Evolutionary conservation across 2,113 vertebrate species (phyloP).

Genomic region (Cyprinodon brontotheroides): DNA sequence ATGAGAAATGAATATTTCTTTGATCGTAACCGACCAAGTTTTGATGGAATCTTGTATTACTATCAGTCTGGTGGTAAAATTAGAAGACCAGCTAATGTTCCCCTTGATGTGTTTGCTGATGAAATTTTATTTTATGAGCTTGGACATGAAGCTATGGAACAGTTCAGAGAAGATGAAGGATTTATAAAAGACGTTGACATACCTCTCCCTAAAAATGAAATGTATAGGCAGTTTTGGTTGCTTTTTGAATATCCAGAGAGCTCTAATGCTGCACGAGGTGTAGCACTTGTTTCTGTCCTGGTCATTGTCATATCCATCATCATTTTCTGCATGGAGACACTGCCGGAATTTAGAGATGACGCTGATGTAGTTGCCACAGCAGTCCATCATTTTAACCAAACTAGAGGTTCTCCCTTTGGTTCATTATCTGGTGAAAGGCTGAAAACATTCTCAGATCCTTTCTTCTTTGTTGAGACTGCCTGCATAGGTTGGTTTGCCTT

Average conservation of each 20-base stretch:
- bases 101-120: conserved; percentile 91
- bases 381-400: conserved; percentile 61
- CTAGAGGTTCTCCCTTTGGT: conserved; percentile 29
- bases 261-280: conserved; percentile 89
- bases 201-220: conserved; percentile 87
- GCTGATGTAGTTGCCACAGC: conserved; percentile 54
- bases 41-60: conserved; percentile 96
- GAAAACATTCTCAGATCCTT: conserved; percentile 89
- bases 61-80: conserved; percentile 96
- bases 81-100: conserved; percentile 91
- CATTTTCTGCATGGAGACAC: conserved; percentile 96
- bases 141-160: conserved; percentile 91
- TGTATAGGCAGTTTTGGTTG: conserved; percentile 93
- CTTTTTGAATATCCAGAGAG: conserved; percentile 97
- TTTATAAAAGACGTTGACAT: conserved; percentile 93
- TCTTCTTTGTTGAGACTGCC: conserved; percentile 92
- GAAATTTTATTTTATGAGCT: conserved; percentile 95
- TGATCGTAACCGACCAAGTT: conserved; percentile 94
- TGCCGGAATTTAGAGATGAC: conserved; percentile 94
- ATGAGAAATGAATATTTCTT: conserved; percentile 99
- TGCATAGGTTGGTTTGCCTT: conserved; percentile 97
- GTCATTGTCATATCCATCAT: conserved; percentile 96
- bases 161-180: conserved; percentile 95
- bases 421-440: conserved; percentile 46
- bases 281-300: conserved; percentile 91